Base-by-base conservation (phyloP, 2,888 invertebrate species). In the Byasa hedistus region DNA sequence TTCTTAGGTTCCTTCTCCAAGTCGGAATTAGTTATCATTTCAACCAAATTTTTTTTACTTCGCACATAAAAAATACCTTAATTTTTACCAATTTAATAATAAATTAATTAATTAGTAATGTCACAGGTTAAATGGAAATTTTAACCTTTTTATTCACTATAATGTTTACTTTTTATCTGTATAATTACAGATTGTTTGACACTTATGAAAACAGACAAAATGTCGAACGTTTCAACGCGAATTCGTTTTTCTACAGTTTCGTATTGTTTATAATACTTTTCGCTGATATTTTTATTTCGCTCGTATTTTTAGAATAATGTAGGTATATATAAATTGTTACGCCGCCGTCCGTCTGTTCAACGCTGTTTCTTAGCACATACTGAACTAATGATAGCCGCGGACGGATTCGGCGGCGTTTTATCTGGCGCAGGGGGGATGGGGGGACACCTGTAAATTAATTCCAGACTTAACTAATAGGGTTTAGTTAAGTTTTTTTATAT, bases 1-100 rank as follows among this genome's bases (percentile, higher is more conserved):
- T 74, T 78, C 52, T 78, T 80, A 5, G 75, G 66, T 65, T 75
- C 79, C 61, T 73, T 79, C 44, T 85, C 83, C 0, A 75, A 71
- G 54, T 85, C 83, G 5, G 73, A 61, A 51, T 21, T 39, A 27
- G 72, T 66, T 69, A 64, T 75, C 75, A 75, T 81, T 66, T 74
- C 71, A 56, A 66, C 75, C 68, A 71, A 69, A 21, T 7, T 22
- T 32, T n/a, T 72, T 69, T 70, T 64, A 27, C 17, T 56, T 7
- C 2, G 24, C 24, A 24, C 51, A 52, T 21, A 57, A 22, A 57
- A 57, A 36, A 36, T n/a, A 22, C 55, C 21, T 36, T 22, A 32
- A 8, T 27, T 56, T 8, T 32, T 10, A 8, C 32, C 27, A 19
- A 27, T 57, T 27, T 17, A 24, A n/a, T 12, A 19, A 57, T 17